Evolutionary conservation across 2,797 vertebrate genomes (phyloP), one percentile per base, ranked within the genome.

Genomic region (Yasuhikotakia modesta): DNA sequence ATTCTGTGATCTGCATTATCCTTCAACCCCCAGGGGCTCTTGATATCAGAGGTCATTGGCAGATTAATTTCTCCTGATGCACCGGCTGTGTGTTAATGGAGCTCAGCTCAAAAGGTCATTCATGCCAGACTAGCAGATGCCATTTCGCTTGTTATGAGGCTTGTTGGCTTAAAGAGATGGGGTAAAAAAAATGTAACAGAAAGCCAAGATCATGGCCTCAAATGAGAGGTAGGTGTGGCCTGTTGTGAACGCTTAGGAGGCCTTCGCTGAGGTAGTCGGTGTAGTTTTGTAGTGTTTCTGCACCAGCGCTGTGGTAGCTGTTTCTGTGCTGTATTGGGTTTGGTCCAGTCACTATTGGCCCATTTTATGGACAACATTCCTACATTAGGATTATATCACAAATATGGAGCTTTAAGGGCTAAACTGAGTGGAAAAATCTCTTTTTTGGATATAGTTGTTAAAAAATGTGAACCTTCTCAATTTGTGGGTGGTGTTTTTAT

Each of bases 61-160:
- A 90, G 87, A 90, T 90, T 90, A 88, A 88, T 87, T 82, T 86
- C 60, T 81, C 85, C 87, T 92, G 86, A 90, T 67, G 82, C 85
- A 85, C 76, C 80, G 70, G 55, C 81, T 84, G 6, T 39, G 69
- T 80, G 80, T 87, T 87, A 88, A 92, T 86, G 86, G 84, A 85
- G 88, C 85, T 70, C 79, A 85, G 83, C 65, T 82, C 76, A 84
- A 82, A 79, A 77, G 77, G 79, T 80, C 75, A 79, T 84, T 86
- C 72, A 19, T 70, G 58, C 74, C 81, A 66, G 52, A 74, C 70
- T 70, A 70, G 87, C 87, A 89, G 83, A 88, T 88, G 86, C 80
- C 82, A 70, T 67, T 81, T 73, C 76, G 71, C 73, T 82, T 86
- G 86, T 52, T 53, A 76, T 48, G 53, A 76, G 53, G 75, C 65